Conservation (phyloP, 2,888 invertebrate genomes). For the Himalopsyche kuldschensis region DNA sequence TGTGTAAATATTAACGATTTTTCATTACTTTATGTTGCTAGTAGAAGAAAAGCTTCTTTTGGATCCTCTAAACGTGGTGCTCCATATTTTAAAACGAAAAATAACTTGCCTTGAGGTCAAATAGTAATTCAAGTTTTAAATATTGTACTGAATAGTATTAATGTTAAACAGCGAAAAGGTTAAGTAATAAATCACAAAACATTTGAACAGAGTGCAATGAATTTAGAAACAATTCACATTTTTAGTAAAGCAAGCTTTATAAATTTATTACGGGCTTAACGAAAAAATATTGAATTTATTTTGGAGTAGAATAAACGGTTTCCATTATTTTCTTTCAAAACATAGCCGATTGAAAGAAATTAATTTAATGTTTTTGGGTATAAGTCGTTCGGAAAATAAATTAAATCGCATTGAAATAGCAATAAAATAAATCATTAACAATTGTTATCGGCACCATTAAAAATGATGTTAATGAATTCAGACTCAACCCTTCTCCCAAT, state of each 20-base stretch:
- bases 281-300: not conserved
- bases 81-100: too few species aligned
- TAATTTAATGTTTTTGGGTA: not conserved
- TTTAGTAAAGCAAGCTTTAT: not conserved
- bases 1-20: too few species aligned
- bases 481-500: conserved; percentile 6
- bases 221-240: not conserved
- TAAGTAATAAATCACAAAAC: too few species aligned
- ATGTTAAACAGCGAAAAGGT: too few species aligned
- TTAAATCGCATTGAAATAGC: not conserved
- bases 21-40: too few species aligned
- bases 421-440: not conserved
- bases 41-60: too few species aligned
- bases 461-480: not conserved
- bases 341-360: not conserved
- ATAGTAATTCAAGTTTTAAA: too few species aligned
- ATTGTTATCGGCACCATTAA: not conserved
- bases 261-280: not conserved
- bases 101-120: too few species aligned
- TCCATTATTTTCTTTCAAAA: not conserved
- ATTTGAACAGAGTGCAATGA: not conserved
- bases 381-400: not conserved
- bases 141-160: too few species aligned
- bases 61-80: too few species aligned
- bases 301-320: not conserved